Evolutionary conservation across 2,888 invertebrate species (phyloP).

Genomic region (Neoscelio sp.): DNA sequence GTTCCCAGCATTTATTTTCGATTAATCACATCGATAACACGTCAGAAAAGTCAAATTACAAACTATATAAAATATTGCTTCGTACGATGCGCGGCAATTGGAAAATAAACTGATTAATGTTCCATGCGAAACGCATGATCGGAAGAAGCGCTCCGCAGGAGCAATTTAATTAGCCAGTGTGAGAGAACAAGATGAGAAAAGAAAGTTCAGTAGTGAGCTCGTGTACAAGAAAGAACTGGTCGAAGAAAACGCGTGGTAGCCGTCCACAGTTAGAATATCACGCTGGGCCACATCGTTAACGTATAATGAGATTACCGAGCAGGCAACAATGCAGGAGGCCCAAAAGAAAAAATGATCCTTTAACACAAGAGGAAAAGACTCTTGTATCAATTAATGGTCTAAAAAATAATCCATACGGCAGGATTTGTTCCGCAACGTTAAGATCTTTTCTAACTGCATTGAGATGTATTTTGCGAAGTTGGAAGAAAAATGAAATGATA

Average conservation of each 20-base stretch:
- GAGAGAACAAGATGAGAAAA: constrained; percentile 29
- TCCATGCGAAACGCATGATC: too few species aligned
- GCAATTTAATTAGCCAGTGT: constrained; percentile 31
- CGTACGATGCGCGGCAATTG: too few species aligned
- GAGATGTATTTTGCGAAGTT: constrained; percentile 1
- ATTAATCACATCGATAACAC: too few species aligned
- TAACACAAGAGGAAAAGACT: constrained; percentile 21
- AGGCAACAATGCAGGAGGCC: constrained; percentile 20
- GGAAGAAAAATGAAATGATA: constrained; percentile 10
- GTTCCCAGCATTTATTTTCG: too few species aligned
- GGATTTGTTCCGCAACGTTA: constrained; percentile 23
- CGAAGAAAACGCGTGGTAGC: constrained; percentile 47
- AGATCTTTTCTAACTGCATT: neutral
- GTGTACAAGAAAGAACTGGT: constrained; percentile 25
- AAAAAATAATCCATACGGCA: constrained; percentile 18
- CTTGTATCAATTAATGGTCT: constrained; percentile 60
- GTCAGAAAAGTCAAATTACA: too few species aligned
- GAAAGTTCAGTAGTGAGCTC: constrained; percentile 56
- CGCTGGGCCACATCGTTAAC: constrained; percentile 75
- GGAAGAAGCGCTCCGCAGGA: constrained; percentile 21
- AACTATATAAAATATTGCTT: too few species aligned
- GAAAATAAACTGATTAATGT: too few species aligned
- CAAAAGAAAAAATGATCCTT: constrained; percentile 12
- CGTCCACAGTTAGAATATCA: constrained; percentile 70
- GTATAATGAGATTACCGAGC: constrained; percentile 75